Base-by-base conservation (phyloP, 2,888 invertebrate genomes). In the Ctenicera cuprea region DNA sequence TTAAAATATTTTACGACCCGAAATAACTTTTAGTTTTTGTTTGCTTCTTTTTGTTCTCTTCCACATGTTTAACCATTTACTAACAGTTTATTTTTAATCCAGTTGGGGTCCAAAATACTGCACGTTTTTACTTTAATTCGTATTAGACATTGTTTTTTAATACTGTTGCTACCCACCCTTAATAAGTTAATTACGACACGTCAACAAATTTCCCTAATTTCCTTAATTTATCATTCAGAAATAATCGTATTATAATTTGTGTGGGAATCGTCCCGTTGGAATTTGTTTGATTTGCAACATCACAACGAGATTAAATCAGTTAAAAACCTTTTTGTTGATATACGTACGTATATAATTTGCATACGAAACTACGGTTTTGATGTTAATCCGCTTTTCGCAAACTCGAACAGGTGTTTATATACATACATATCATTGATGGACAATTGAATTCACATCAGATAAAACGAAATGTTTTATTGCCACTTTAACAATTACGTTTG, bases 351-450 rank as follows among this genome's bases (percentile, higher is more conserved):
- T 62, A 50, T 33, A 52, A 71, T 71, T 71, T 71, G 63, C 71
- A 71, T 71, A 71, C 71, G 65, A 71, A 71, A 71, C 71, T 54
- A 37, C 52, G 52, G 59, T 48, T 67, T 50, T 20, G 52, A 70
- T 52, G 37, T 48, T 62, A 52, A 63, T 62, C 50, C 52, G 37
- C 33, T 63, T 71, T 71, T 71, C 54, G 43, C 16, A 30, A 64
- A 38, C 54, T 37, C 64, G 63, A 71, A 65, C 71, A 71, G 71
- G 71, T 71, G 71, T 71, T 71, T 71, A 64, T 57, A n/a, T n/a
- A n/a, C n/a, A n/a, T n/a, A n/a, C n/a, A n/a, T n/a, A 59, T 20
- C 54, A 33, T 54, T 71, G 64, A 71, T 71, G 64, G 71, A 71
- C 71, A 71, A 71, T 71, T 71, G 71, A 71, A 71, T 71, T 59